Percentiles rank a stretch among this genome's conserved stretches.
These are phyloP conservation scores for Athalia circularis DNA, from an alignment of 2,888 invertebrate genomes.

Conservation along the genomic window DNA sequence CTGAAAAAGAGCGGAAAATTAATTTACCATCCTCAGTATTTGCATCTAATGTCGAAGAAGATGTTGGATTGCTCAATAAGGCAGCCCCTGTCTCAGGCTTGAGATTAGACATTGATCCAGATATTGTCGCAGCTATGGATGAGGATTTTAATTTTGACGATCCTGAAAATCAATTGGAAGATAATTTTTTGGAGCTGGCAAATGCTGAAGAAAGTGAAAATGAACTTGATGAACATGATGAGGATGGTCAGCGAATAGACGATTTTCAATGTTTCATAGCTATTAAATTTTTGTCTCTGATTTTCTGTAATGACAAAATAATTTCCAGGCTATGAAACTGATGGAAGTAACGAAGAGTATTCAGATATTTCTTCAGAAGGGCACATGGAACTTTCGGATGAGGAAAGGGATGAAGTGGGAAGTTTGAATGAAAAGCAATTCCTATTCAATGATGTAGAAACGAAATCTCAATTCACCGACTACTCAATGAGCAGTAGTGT, in stretches of 20 bases:
- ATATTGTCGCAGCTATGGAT: slow-evolving; percentile 93
- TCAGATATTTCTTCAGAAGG: slow-evolving; percentile 66
- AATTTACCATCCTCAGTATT: slow-evolving; percentile 91
- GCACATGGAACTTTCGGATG: slow-evolving; percentile 62
- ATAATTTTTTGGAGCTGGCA: slow-evolving; percentile 92
- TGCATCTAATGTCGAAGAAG: slow-evolving; percentile 90
- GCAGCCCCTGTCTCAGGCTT: slow-evolving; percentile 83
- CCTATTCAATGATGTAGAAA: slow-evolving; percentile 81
- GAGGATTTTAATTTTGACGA: slow-evolving; percentile 93
- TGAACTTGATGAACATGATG: slow-evolving; percentile 70
- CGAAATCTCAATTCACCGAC: slow-evolving; percentile 91
- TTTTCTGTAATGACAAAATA: slow-evolving; percentile 31
- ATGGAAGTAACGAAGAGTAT: slow-evolving; percentile 66
- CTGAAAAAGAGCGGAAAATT: slow-evolving; percentile 71
- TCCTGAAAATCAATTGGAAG: slow-evolving; percentile 90
- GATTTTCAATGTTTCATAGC: no score
- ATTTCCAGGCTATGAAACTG: slow-evolving; percentile 56
- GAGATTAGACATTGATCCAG: slow-evolving; percentile 90
- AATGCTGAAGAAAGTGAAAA: slow-evolving; percentile 76
- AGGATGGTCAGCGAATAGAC: slow-evolving; percentile 68
- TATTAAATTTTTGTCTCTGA: slow-evolving; percentile 2
- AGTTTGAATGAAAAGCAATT: slow-evolving; percentile 74
- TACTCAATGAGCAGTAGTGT: slow-evolving; percentile 97
- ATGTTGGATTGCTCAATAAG: slow-evolving; percentile 88
- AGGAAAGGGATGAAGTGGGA: slow-evolving; percentile 74